A percentile compares a stretch with the other conserved stretches of the same genome.
Evolutionary conservation across 2,113 vertebrate genomes (phyloP).

Genomic region (Nothoprocta perdicaria): DNA sequence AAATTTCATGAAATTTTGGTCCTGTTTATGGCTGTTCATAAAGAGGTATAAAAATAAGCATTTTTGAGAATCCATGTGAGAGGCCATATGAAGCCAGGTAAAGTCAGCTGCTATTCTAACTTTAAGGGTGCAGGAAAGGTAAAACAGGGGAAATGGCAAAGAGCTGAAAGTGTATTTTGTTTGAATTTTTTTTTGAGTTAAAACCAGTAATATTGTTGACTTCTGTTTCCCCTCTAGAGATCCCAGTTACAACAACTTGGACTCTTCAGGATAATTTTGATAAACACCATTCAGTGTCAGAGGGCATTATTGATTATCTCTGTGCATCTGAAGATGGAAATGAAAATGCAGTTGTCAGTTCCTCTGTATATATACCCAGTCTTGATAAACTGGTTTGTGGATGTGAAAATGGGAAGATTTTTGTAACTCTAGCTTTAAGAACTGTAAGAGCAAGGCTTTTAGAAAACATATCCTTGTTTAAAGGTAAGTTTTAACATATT

Average conservation of each 20-base stretch:
- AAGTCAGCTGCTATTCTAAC: background rate
- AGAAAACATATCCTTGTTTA: slow-evolving; percentile 48
- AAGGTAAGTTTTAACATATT: slow-evolving; percentile 61
- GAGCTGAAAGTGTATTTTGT: background rate
- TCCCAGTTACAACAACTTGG: slow-evolving; percentile 72
- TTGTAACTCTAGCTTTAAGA: slow-evolving; percentile 73
- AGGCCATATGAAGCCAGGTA: background rate
- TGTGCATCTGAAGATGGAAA: slow-evolving; percentile 30
- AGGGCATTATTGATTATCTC: slow-evolving; percentile 71
- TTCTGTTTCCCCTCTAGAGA: slow-evolving; percentile 61
- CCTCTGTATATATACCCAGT: slow-evolving; percentile 75
- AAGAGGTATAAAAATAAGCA: background rate
- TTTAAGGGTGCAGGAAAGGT: background rate
- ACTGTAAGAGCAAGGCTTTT: slow-evolving; percentile 77
- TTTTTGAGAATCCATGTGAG: background rate
- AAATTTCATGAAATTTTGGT: background rate
- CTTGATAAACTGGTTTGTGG: slow-evolving; percentile 81
- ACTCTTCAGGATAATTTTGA: slow-evolving; percentile 81
- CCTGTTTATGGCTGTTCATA: background rate
- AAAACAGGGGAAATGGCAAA: background rate
- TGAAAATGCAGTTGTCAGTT: slow-evolving; percentile 50
- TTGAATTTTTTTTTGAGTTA: background rate
- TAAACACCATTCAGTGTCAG: slow-evolving; percentile 48
- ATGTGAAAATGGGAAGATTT: slow-evolving; percentile 80
- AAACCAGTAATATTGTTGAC: background rate